Percentiles rank a stretch among this genome's conserved stretches.
These are phyloP conservation scores for Dipodomys stephensi DNA, from an alignment of 2,113 vertebrate genomes.

Conservation along the genomic window DNA sequence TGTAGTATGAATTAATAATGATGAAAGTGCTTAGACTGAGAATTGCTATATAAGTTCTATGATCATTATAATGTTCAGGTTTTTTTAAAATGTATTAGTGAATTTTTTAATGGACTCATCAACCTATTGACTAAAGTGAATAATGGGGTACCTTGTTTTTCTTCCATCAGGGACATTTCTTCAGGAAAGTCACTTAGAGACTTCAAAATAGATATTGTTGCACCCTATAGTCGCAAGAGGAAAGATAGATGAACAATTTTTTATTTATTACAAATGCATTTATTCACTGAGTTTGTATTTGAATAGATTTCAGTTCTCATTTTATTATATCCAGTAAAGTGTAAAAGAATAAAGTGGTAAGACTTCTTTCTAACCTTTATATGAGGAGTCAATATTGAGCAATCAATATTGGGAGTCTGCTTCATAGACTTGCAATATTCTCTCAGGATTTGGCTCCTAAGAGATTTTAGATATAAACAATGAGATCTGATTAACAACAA, in stretches of 20 bases:
- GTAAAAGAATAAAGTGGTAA: background rate
- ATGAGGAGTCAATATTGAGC: background rate
- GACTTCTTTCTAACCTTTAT: background rate
- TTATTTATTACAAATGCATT: background rate
- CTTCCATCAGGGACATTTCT: background rate
- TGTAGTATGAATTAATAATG: background rate
- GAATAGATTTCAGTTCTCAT: background rate
- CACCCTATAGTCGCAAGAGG: background rate
- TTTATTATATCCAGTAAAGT: background rate
- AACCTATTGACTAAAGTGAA: background rate
- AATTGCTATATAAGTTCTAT: background rate
- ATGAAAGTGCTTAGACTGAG: background rate
- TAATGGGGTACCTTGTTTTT: background rate
- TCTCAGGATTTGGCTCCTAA: background rate
- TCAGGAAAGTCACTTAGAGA: background rate
- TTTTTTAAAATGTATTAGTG: background rate
- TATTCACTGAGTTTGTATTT: background rate
- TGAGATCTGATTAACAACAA: background rate
- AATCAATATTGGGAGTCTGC: background rate
- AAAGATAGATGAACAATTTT: background rate
- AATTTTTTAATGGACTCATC: background rate
- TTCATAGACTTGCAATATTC: background rate
- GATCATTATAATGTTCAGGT: background rate
- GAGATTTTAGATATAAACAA: background rate
- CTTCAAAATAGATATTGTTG: background rate